Evolutionary conservation across 2,113 vertebrate genomes (phyloP).

Genomic region (Protobothrops mucrosquamatus): DNA sequence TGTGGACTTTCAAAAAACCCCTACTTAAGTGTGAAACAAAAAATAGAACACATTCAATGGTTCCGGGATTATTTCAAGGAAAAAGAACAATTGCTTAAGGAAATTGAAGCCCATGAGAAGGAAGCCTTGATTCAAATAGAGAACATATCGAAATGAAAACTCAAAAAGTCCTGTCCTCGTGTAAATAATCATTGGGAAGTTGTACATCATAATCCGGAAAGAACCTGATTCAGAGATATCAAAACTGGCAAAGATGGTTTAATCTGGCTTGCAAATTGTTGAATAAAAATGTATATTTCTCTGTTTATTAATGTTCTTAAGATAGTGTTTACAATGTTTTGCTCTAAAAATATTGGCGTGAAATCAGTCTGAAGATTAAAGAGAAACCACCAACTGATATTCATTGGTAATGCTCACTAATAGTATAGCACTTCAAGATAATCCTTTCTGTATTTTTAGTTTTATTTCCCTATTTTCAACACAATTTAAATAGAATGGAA

Average conservation of each 20-base stretch:
- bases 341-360: background rate
- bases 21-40: constrained; percentile 83
- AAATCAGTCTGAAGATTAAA: background rate
- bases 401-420: background rate
- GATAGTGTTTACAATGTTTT: background rate
- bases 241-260: background rate
- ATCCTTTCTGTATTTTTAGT: background rate
- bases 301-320: background rate
- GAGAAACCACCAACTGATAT: background rate
- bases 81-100: constrained; percentile 82
- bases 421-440: background rate
- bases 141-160: constrained; percentile 25
- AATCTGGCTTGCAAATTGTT: background rate
- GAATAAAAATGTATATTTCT: background rate
- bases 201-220: constrained; percentile 34
- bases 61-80: constrained; percentile 90
- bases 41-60: constrained; percentile 91
- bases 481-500: background rate
- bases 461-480: background rate
- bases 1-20: constrained; percentile 90
- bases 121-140: constrained; percentile 29
- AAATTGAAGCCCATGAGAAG: constrained; percentile 59
- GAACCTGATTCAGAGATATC: constrained; percentile 15
- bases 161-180: background rate
- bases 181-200: constrained; percentile 13